Evolutionary conservation across 2,888 invertebrate genomes (phyloP).

Genomic region (Seira musarum): DNA sequence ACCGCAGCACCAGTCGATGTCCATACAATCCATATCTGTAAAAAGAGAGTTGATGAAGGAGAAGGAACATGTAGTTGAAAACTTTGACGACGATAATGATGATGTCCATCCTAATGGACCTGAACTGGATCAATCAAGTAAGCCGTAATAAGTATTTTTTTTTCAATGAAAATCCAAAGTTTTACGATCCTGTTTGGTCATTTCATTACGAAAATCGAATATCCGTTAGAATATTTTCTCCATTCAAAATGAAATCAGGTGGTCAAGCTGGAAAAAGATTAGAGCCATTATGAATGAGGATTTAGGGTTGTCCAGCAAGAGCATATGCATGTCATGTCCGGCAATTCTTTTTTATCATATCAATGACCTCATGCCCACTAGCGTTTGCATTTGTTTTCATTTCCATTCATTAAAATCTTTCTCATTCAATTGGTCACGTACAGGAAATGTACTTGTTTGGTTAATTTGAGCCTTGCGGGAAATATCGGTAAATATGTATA

Average conservation of each 20-base stretch:
- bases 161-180: not conserved
- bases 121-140: conserved; percentile 50
- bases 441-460: not conserved
- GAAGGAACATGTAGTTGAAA: not conserved
- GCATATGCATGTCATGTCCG: conserved; percentile 2
- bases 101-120: conserved; percentile 2
- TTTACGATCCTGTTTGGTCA: conserved; percentile 7
- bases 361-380: not conserved
- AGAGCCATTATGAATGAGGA: conserved; percentile 4
- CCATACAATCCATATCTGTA: conserved; percentile 21
- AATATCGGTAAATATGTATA: not conserved
- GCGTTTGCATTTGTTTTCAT: conserved; percentile 8
- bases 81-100: not conserved
- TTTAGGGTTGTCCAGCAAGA: not conserved
- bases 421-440: conserved; percentile 16
- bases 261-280: conserved; percentile 34
- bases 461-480: not conserved
- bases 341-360: not conserved
- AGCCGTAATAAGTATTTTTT: not conserved
- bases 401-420: not conserved
- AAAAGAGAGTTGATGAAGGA: conserved; percentile 7
- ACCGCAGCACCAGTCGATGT: not conserved
- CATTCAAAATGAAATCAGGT: conserved; percentile 19
- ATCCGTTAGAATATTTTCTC: conserved; percentile 20
- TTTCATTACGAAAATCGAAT: not conserved